Base-by-base conservation (phyloP, 2,797 vertebrate species). In the Circus cinereus region DNA sequence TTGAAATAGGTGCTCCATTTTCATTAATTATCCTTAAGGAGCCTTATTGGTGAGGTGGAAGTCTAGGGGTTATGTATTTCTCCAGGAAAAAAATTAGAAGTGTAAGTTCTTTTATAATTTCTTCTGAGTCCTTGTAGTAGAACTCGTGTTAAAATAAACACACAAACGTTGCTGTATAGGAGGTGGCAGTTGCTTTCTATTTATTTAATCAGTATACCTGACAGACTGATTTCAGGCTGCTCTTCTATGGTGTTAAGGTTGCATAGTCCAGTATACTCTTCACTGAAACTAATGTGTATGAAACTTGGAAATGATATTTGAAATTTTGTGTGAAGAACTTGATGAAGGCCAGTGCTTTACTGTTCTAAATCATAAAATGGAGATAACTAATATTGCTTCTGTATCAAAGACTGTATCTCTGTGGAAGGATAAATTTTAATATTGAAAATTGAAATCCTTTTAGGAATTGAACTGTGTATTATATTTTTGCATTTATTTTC, bases 391-490 rank as follows among this genome's bases (percentile, higher is more conserved):
- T 4, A 11, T 34, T 59, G 2, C 26, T 36, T 57, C 10, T 38
- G 3, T 81, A 30, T 38, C 4, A 29, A 48, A 74, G 67, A 20
- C 11, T 56, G 47, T 48, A 7, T 60, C 40, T 21, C 18, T 40
- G 2, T 36, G 47, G 29, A 40, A 40, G 45, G 15, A 10, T 32
- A 30, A 34, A 22, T 76, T 56, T 51, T 47, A 24, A 9, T 27
- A 9, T 8, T 62, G 48, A 20, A 72, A 70, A 50, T 14, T 12
- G 3, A 38, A 79, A 9, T 40, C 6, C 10, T 62, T 65, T 69
- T 32, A 69, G 51, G 26, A 69, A 36, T 22, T 14, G 43, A 63
- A 42, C 3, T 0, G 0, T 7, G 1, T 14, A 4, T n/a, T 36
- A 5, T 5, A 11, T n/a, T 63, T 60, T 40, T 68, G 14, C 8